These are phyloP conservation scores for Phaenicophaeus curvirostris DNA, from an alignment of 2,797 vertebrate genomes.

Conservation along the genomic window DNA sequence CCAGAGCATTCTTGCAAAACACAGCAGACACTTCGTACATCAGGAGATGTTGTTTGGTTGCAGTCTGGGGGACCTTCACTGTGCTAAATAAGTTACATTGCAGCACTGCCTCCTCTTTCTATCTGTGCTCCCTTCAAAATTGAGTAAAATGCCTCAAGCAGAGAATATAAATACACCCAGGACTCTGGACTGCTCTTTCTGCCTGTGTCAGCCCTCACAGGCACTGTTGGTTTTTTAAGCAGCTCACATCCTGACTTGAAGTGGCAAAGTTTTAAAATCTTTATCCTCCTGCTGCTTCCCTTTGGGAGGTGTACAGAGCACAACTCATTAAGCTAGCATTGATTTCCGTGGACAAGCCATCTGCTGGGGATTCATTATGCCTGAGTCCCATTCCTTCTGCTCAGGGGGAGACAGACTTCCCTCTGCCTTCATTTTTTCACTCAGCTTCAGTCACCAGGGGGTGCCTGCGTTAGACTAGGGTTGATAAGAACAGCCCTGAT, in stretches of 20 bases:
- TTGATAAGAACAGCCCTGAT: not conserved
- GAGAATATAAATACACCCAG: not conserved
- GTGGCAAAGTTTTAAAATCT: not conserved
- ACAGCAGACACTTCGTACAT: not conserved
- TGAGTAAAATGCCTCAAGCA: not conserved
- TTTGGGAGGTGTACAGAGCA: not conserved
- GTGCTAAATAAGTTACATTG: not conserved
- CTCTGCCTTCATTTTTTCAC: not conserved
- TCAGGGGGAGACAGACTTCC: not conserved
- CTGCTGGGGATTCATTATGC: not conserved
- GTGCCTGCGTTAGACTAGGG: not conserved
- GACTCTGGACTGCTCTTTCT: not conserved
- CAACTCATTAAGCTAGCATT: not conserved
- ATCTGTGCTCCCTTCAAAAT: not conserved
- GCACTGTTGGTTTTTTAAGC: not conserved
- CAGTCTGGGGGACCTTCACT: not conserved
- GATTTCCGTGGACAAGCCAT: not conserved
- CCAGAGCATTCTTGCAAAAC: not conserved
- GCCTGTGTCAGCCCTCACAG: not conserved
- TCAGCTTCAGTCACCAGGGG: not conserved
- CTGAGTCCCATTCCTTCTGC: not conserved
- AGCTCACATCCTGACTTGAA: conserved; percentile 1
- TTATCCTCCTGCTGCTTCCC: not conserved
- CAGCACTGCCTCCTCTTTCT: not conserved
- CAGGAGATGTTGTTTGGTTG: not conserved